Evolutionary conservation across 2,797 vertebrate species (phyloP), one percentile per base, ranked within the genome.

Genomic region (Eulemur coronatus): DNA sequence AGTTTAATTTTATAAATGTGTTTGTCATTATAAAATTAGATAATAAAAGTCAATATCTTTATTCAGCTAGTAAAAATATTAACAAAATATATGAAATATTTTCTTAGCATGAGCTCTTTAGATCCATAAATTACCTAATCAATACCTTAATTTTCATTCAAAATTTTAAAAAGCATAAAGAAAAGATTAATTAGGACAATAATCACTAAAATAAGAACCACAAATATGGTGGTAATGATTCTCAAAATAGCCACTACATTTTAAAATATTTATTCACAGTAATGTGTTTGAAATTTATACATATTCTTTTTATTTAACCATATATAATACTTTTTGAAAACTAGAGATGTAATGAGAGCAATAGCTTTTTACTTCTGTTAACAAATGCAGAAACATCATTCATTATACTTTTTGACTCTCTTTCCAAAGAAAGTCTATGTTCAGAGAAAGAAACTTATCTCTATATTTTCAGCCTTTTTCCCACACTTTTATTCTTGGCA

Each of bases 1-100:
- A 81, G n/a, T 80, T 93, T 90, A 78, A 89, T 86, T 91, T 85
- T 70, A 89, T 7, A 76, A 50, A 87, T 52, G 10, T 65, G 17
- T 52, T 91, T 52, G 13, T 89, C 8, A 28, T 52, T 88, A 76
- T 69, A 52, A 72, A 91, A 70, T 76, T 46, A 93, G 15, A 84
- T 84, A 65, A 57, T 69, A 63, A 63, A 93, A 81, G 9, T 38
- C 24, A 57, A n/a, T 28, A 9, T 0, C 24, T 48, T 82, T 82
- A 41, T 75, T 86, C 43, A 80, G 17, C 13, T 48, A 84, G 26
- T 1, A 87, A 84, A 59, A 89, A 79, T 18, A 84, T n/a, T 89
- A 86, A 55, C 15, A 33, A 69, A 69, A 46, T n/a, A 63, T n/a
- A 35, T 69, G 26, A 89, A 78, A 67, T 69, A 72, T 38, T 91